A percentile compares a stretch with the other conserved stretches of the same genome.
phyloP scores from a whole-genome alignment of 1,140 invertebrate species.

The Amphibalanus amphitrite region DNA sequence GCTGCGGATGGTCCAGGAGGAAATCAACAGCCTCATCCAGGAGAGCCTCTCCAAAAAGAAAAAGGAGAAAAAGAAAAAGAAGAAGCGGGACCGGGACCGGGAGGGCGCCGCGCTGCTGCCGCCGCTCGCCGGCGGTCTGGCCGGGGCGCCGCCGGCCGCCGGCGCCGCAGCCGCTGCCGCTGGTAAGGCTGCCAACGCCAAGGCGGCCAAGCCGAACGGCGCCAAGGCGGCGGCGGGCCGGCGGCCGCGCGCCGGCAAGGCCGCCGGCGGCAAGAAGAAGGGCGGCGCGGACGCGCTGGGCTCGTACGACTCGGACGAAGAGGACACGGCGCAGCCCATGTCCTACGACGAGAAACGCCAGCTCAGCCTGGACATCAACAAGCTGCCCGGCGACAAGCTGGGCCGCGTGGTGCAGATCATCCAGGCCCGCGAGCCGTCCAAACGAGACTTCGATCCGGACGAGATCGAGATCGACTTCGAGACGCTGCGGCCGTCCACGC shows the following conservation, averaged over 20 bases:
- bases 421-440: slow-evolving; percentile 86
- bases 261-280: slow-evolving; percentile 23
- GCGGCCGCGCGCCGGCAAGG: slow-evolving; percentile 14
- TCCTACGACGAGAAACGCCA: slow-evolving; percentile 98
- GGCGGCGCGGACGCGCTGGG: slow-evolving; percentile 21
- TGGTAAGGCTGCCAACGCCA: slow-evolving; percentile 3
- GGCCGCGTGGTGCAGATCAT: slow-evolving; percentile 98
- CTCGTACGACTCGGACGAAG: slow-evolving; percentile 76
- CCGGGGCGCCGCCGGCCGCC: neutral
- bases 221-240: slow-evolving; percentile 10
- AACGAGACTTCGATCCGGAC: slow-evolving; percentile 97
- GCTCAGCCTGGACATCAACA: slow-evolving; percentile 96
- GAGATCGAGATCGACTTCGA: slow-evolving; percentile 99
- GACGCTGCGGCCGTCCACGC: slow-evolving; percentile 92
- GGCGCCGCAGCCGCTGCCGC: slow-evolving; percentile 4
- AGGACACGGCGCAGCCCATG: slow-evolving; percentile 92
- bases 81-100: slow-evolving; percentile 20
- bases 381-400: slow-evolving; percentile 96
- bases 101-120: slow-evolving; percentile 3
- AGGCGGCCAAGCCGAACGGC: slow-evolving; percentile 4
- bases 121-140: neutral
- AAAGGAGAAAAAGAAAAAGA: slow-evolving; percentile 28
- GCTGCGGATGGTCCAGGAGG: slow-evolving; percentile 53
- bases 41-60: slow-evolving; percentile 42
- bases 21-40: slow-evolving; percentile 48